Conservation (phyloP, 2,888 invertebrate genomes). For the Meteorus colon region DNA sequence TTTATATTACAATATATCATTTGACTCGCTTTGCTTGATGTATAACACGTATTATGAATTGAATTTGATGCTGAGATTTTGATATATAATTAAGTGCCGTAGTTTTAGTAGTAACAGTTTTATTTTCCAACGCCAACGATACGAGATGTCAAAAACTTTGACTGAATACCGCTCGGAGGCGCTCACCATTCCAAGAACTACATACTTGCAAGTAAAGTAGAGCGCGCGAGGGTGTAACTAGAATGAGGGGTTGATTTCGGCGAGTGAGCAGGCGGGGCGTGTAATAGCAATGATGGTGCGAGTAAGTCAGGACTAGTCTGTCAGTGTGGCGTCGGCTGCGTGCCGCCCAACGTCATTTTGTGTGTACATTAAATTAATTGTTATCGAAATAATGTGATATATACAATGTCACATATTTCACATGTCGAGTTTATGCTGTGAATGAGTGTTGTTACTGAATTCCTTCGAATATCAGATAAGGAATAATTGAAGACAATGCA, state of each 20-base stretch:
- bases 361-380: constrained; percentile 56
- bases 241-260: constrained; percentile 54
- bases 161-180: constrained; percentile 49
- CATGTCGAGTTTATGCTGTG: too few relatives aligned
- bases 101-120: background rate
- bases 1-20: too few relatives aligned
- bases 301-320: constrained; percentile 63
- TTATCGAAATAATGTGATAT: constrained; percentile 38
- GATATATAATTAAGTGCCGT: too few relatives aligned
- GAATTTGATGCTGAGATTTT: too few relatives aligned
- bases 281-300: constrained; percentile 56
- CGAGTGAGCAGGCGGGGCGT: constrained; percentile 60
- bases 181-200: constrained; percentile 40
- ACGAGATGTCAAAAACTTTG: constrained; percentile 20
- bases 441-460: too few relatives aligned
- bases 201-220: constrained; percentile 30
- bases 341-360: constrained; percentile 70
- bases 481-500: too few relatives aligned
- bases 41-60: too few relatives aligned
- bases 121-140: background rate
- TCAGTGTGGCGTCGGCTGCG: constrained; percentile 72
- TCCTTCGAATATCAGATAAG: too few relatives aligned
- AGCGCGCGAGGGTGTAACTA: constrained; percentile 43
- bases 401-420: too few relatives aligned
- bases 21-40: too few relatives aligned